Conservation (phyloP, 2,797 vertebrate genomes). For the Phoebastria nigripes region DNA sequence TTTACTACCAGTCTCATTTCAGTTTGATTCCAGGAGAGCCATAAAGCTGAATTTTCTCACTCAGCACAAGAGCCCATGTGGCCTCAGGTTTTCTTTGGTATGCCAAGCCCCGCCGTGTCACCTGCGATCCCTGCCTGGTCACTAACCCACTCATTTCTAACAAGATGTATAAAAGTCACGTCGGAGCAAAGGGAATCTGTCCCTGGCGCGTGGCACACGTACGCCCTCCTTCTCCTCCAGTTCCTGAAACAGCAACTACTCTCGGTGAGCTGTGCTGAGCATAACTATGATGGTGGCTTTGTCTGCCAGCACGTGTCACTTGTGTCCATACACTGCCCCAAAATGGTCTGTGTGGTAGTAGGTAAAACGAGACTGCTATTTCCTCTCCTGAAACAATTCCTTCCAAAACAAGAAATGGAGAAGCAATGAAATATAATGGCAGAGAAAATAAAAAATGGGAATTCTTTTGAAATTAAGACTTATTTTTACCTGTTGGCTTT, state of each 20-base stretch:
- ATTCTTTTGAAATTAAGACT: neutral
- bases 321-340: neutral
- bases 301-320: fast-evolving
- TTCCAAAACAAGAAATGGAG: neutral
- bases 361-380: neutral
- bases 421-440: neutral
- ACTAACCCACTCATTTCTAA: neutral
- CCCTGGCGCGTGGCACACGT: fast-evolving
- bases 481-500: neutral
- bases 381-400: neutral
- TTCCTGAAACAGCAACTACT: neutral
- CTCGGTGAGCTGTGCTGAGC: neutral
- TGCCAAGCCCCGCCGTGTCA: neutral
- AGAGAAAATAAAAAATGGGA: neutral
- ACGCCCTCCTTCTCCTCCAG: fast-evolving
- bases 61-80: neutral
- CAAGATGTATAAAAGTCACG: neutral
- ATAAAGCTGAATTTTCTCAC: neutral
- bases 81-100: neutral
- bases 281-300: neutral
- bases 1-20: conserved; percentile 48
- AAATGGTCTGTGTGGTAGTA: neutral
- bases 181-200: neutral
- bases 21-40: conserved; percentile 8
- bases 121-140: neutral